Conservation (phyloP, 2,888 invertebrate species). For the Alloplasta piceator region DNA sequence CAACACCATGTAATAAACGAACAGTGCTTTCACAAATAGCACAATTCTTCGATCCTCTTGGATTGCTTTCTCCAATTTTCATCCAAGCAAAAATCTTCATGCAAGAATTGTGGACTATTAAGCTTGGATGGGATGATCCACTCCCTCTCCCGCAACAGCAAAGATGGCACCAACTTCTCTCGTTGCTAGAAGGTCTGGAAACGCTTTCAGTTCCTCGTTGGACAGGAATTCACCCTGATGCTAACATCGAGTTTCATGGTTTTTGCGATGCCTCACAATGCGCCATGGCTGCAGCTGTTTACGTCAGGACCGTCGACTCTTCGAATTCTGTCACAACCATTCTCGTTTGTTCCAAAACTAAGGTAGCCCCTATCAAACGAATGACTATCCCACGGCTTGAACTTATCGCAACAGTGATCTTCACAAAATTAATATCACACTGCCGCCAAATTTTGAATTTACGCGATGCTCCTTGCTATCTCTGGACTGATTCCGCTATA, state of each 20-base stretch:
- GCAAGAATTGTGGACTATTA: neutral
- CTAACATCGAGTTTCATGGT: neutral
- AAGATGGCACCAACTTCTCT: slow-evolving; percentile 46
- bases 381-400: slow-evolving; percentile 19
- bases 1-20: neutral
- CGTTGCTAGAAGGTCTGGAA: neutral
- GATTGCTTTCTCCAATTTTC: neutral
- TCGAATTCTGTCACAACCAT: neutral
- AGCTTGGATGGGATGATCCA: slow-evolving; percentile 7
- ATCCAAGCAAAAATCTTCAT: neutral
- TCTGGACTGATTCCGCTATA: slow-evolving; percentile 3
- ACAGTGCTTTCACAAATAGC: slow-evolving; percentile 5
- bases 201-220: neutral
- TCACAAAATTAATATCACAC: slow-evolving; percentile 11
- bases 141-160: slow-evolving; percentile 57
- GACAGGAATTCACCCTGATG: neutral
- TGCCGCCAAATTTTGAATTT: slow-evolving; percentile 2
- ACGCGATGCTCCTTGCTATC: neutral
- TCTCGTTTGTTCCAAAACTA: slow-evolving; percentile 49
- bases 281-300: neutral
- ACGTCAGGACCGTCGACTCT: neutral
- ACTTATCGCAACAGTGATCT: slow-evolving; percentile 1
- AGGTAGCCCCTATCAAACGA: slow-evolving; percentile 19
- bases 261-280: neutral
- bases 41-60: slow-evolving; percentile 1